Evolutionary conservation across 2,888 invertebrate genomes (phyloP), one percentile per base, ranked within the genome.

Genomic region (Ormyrus pomaceus): DNA sequence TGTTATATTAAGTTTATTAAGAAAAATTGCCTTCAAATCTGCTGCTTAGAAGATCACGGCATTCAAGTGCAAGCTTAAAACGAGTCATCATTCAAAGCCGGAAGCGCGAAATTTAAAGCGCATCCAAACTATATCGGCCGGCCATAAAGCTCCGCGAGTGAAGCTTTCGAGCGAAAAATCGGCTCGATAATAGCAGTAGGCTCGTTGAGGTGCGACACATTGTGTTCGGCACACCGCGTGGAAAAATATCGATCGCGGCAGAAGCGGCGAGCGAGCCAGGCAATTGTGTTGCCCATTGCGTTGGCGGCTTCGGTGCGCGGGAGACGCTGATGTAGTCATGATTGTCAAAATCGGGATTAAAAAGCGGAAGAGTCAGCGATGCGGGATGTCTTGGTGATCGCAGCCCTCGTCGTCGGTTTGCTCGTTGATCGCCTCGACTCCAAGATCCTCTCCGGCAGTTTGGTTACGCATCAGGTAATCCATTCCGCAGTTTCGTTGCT

Each of bases 381-480:
- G 80, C 77, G 56, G 71, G 75, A 80, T 82, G 82, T 75, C 45
- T 70, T 55, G 55, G 50, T 78, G 70, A 74, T 82, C 46, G 13
- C 64, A 69, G 66, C 78, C 9, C 11, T 77, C 13, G 19, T 74
- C 50, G 19, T 2, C 51, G 10, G 13, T 45, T n/a, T 74, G 3
- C 8, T 65, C 13, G 2, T 76, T n/a, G 45, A 68, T 53, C 53
- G 51, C 9, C 9, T 59, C 4, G 45, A 75, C 45, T 74, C 79
- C 13, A 81, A 71, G 72, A 77, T 81, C 10, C 10, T 82, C 0
- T 59, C 69, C 0, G 82, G 82, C 9, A 77, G 81, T 13, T 55
- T 82, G 55, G 51, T 53, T n/a, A 81, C 79, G 6, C 48, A 59
- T 13, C 62, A 81, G 51, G 82, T 82, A 81, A 81, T 48, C 5